Conservation (phyloP, 2,113 vertebrate species). For the Eretmochelys imbricata region DNA sequence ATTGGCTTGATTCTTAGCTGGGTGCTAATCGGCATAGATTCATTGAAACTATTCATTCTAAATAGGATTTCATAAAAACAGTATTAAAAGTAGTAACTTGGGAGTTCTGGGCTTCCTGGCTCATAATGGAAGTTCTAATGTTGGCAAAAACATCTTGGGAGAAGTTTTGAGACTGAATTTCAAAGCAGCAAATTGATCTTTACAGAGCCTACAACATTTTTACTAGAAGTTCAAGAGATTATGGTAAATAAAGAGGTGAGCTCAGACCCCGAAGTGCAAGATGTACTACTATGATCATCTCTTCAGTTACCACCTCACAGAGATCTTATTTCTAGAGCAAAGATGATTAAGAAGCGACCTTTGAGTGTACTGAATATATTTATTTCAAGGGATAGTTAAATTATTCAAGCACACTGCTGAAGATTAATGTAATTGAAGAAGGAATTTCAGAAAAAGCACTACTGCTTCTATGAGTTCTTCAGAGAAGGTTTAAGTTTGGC, state of each 20-base stretch:
- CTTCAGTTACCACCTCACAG: neutral
- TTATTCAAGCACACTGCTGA: neutral
- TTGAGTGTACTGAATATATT: neutral
- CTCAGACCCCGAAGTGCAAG: too few species aligned
- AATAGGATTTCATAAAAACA: neutral
- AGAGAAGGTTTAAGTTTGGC: neutral
- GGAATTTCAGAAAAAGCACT: neutral
- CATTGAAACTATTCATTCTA: neutral
- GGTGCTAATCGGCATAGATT: neutral
- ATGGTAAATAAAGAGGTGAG: neutral
- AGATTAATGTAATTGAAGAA: neutral
- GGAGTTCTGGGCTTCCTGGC: neutral
- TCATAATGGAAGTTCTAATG: neutral
- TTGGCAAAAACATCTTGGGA: neutral
- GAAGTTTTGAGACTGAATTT: neutral
- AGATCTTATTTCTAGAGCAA: neutral
- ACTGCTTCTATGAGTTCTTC: neutral
- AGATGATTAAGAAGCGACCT: neutral
- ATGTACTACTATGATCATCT: too few species aligned
- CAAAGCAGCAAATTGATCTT: neutral
- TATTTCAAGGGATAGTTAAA: neutral
- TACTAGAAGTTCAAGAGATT: neutral
- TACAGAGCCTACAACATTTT: too few species aligned
- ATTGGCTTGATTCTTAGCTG: neutral
- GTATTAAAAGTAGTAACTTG: neutral